These are phyloP conservation scores for Alcis repandata DNA, from an alignment of 2,888 invertebrate genomes.

Conservation along the genomic window DNA sequence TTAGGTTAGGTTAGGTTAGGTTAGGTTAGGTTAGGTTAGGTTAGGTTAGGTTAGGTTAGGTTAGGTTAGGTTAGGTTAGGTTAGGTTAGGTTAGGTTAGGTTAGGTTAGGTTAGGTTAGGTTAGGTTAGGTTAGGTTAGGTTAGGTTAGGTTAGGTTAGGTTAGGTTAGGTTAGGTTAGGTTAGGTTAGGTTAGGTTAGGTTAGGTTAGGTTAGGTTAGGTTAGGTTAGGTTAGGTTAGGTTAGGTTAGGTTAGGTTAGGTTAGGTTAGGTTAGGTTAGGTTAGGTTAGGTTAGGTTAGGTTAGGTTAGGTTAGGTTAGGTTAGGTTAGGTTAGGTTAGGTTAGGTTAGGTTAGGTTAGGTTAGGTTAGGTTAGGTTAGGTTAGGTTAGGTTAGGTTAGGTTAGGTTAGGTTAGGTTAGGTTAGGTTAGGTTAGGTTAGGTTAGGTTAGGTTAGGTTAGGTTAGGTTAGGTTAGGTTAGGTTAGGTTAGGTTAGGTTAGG, in stretches of 20 bases:
- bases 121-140: constrained; percentile 30
- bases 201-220: constrained; percentile 29
- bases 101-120: constrained; percentile 40
- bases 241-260: constrained; percentile 28
- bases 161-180: constrained; percentile 28
- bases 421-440: constrained; percentile 6
- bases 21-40: constrained; percentile 34
- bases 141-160: constrained; percentile 30
- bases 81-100: constrained; percentile 31
- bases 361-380: constrained; percentile 6
- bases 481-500: constrained; percentile 3
- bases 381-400: constrained; percentile 6
- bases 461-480: constrained; percentile 6
- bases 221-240: constrained; percentile 30
- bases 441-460: constrained; percentile 4
- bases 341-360: constrained; percentile 6
- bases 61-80: constrained; percentile 39
- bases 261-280: constrained; percentile 21
- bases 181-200: constrained; percentile 25
- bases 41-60: constrained; percentile 42
- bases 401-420: constrained; percentile 6
- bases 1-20: constrained; percentile 43
- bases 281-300: constrained; percentile 40
- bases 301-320: constrained; percentile 24
- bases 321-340: constrained; percentile 6